A percentile compares a stretch with the other conserved stretches of the same genome.
phyloP scores from a whole-genome alignment of 2,113 vertebrate species.

The Brienomyrus brachyistius region DNA sequence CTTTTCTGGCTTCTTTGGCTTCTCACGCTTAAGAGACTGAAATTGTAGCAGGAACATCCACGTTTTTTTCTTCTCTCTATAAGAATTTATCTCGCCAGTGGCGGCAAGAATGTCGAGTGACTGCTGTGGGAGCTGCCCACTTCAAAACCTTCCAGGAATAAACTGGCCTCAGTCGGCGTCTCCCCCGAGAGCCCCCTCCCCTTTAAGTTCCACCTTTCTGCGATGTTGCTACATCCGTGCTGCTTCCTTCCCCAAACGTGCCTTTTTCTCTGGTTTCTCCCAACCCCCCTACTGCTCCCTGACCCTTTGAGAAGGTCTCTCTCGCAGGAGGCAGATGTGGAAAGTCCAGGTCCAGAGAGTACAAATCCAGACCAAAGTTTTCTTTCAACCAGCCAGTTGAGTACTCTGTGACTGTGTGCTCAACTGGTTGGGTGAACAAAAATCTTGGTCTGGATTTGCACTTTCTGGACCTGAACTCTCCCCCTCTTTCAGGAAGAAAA shows the following conservation, averaged over 20 bases:
- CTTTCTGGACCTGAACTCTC: background rate
- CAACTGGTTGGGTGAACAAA: background rate
- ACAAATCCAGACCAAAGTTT: background rate
- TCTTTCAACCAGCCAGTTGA: background rate
- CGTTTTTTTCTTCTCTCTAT: slow-evolving; percentile 30
- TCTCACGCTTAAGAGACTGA: background rate
- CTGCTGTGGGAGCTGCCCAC: slow-evolving; percentile 33
- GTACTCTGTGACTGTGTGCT: background rate
- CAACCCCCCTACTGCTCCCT: background rate
- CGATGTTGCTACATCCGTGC: background rate
- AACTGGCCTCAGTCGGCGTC: slow-evolving; percentile 24
- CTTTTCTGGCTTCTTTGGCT: slow-evolving; percentile 17
- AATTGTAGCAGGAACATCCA: background rate
- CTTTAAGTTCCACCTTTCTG: background rate
- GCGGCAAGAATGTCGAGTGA: slow-evolving; percentile 48
- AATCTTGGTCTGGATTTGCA: background rate
- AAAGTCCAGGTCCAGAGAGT: background rate
- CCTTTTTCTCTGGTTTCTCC: background rate
- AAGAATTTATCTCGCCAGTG: slow-evolving; percentile 47
- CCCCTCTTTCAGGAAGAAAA: background rate
- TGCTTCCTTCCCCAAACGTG: background rate
- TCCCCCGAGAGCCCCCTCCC: background rate
- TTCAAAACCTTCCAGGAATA: slow-evolving; percentile 26
- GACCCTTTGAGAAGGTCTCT: background rate
- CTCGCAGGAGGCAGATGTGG: background rate